Base-by-base conservation (phyloP, 2,113 vertebrate genomes). In the Thalassoma bifasciatum region DNA sequence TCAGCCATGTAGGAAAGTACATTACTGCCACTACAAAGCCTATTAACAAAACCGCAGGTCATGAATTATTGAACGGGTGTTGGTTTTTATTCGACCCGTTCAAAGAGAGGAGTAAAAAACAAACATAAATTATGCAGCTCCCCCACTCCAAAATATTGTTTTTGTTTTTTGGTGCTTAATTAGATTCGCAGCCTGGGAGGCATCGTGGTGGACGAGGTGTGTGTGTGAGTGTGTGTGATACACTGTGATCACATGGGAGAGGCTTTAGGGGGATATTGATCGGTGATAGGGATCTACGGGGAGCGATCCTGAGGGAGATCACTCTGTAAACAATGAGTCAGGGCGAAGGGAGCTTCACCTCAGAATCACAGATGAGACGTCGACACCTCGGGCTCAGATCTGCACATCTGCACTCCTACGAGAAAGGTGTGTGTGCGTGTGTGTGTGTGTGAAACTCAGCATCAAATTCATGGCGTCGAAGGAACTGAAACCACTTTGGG, bases 1-100 rank as follows among this genome's bases (percentile, higher is more conserved):
- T 88, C 84, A 88, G 88, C 90, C 90, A 90, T 93, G 92, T 91
- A 90, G 79, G 91, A 81, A 90, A 92, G 92, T 91, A 86, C 88
- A 93, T 93, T 91, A 93, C 87, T 84, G 83, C 88, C 81, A 92
- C 92, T 91, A 92, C 92, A 91, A 89, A 93, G 92, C 89, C 86
- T 91, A 91, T 92, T 92, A 93, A 93, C 91, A 86, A 86, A 93
- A 92, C 91, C 89, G 56, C 89, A 86, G 91, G 89, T 91, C 87
- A 78, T 91, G 90, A 81, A 92, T 92, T 92, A 93, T 93, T 90
- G 89, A 94, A 85, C 75, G 83, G 77, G 81, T 88, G 79, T 76
- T 83, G 86, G 87, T 13, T 89, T 92, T 92, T 88, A 92, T 91
- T 91, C 85, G 76, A 74, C 72, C 65, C 51, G 71, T 91, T 94